These are phyloP conservation scores for Craniophora ligustri DNA, from an alignment of 2,888 invertebrate species.

Conservation along the genomic window DNA sequence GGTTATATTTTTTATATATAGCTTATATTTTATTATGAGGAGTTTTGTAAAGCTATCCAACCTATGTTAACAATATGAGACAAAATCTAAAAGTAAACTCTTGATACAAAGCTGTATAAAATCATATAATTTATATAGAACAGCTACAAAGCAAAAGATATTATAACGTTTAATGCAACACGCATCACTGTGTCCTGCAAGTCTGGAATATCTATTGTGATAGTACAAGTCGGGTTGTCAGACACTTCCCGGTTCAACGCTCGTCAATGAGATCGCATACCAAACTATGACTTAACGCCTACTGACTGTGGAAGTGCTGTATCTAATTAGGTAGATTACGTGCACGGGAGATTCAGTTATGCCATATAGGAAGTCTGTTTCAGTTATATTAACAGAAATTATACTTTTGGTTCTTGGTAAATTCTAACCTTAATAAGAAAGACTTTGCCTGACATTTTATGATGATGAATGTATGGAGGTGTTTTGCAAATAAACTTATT, in stretches of 20 bases:
- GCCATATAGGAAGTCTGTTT: slow-evolving; percentile 44
- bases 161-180: slow-evolving; percentile 34
- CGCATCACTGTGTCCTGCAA: slow-evolving; percentile 43
- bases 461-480: background rate
- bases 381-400: slow-evolving; percentile 19
- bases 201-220: slow-evolving; percentile 59
- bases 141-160: slow-evolving; percentile 20
- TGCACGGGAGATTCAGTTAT: slow-evolving; percentile 50
- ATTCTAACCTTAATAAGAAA: slow-evolving; percentile 25
- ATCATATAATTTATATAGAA: background rate
- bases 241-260: slow-evolving; percentile 74
- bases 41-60: no score
- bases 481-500: background rate
- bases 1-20: no score
- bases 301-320: slow-evolving; percentile 52
- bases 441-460: background rate
- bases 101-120: background rate
- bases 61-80: no score
- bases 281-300: slow-evolving; percentile 66
- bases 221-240: slow-evolving; percentile 58
- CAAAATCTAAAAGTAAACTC: background rate
- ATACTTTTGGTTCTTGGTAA: slow-evolving; percentile 21
- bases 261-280: slow-evolving; percentile 71
- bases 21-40: no score
- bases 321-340: slow-evolving; percentile 56